Conservation (phyloP, 2,888 invertebrate genomes). For the Drosophila seclusa region DNA sequence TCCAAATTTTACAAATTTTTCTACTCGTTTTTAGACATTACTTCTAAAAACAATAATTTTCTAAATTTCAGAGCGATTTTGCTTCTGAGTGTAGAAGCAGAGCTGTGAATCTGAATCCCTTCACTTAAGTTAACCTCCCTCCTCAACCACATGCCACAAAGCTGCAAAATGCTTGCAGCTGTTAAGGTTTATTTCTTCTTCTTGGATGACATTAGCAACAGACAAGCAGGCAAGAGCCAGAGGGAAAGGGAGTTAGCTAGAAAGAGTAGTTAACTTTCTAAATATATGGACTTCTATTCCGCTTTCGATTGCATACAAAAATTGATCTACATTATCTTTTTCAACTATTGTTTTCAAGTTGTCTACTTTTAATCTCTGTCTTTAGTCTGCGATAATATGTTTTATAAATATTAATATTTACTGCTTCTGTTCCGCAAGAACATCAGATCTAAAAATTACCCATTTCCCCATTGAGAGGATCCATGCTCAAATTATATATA, state of each 20-base stretch:
- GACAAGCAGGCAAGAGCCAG: too few relatives aligned
- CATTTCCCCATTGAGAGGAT: not conserved
- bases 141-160: not conserved
- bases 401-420: not conserved
- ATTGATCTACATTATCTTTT: not conserved
- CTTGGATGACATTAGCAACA: not conserved
- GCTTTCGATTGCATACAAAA: too few relatives aligned
- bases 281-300: not conserved
- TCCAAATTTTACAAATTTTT: too few relatives aligned
- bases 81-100: conserved; percentile 29
- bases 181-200: conserved; percentile 29
- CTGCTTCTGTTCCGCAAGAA: not conserved
- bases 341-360: not conserved
- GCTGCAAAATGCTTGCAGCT: conserved; percentile 44
- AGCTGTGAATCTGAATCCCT: conserved; percentile 8
- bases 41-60: not conserved
- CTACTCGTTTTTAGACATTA: not conserved
- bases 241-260: not conserved
- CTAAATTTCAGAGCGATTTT: not conserved
- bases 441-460: not conserved
- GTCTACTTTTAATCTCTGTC: not conserved
- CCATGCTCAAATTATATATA: not conserved
- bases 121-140: not conserved
- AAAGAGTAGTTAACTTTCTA: not conserved
- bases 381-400: not conserved